Conservation (phyloP, 2,113 vertebrate genomes). For the Reinhardtius hippoglossoides region DNA sequence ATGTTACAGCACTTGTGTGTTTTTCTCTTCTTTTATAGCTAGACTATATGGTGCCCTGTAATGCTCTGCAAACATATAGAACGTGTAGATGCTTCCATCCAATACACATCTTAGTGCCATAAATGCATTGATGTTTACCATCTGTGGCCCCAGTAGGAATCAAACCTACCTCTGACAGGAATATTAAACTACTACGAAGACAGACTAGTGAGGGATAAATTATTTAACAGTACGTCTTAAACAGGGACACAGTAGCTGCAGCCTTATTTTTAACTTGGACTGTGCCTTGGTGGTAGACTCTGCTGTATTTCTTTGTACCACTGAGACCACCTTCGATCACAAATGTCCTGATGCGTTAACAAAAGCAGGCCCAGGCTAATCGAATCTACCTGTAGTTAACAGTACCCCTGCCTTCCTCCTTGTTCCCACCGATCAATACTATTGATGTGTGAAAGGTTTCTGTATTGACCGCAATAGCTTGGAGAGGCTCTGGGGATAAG, state of each 20-base stretch:
- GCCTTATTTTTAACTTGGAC: conserved; percentile 19
- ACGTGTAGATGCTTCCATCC: conserved; percentile 52
- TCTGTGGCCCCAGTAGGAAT: conserved; percentile 51
- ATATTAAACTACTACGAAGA: conserved; percentile 27
- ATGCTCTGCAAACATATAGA: conserved; percentile 54
- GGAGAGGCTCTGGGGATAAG: conserved; percentile 73
- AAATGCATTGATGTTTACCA: conserved; percentile 61
- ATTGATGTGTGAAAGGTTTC: conserved; percentile 83
- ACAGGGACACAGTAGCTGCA: conserved; percentile 27
- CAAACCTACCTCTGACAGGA: conserved; percentile 39
- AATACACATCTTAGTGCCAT: conserved; percentile 47
- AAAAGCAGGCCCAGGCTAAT: conserved; percentile 76
- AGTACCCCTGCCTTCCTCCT: conserved; percentile 70
- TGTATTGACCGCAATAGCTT: conserved; percentile 76
- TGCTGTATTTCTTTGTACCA: conserved; percentile 45
- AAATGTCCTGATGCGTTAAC: conserved; percentile 77
- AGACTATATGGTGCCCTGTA: conserved; percentile 54
- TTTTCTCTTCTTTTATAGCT: conserved; percentile 49
- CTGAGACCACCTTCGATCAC: conserved; percentile 69
- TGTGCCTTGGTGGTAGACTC: conserved; percentile 34
- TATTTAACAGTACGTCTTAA: conserved; percentile 36
- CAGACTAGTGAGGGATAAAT: conserved; percentile 4
- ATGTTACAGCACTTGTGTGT: conserved; percentile 78
- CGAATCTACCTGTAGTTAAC: conserved; percentile 77
- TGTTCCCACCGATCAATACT: conserved; percentile 72